A percentile compares a stretch with the other conserved stretches of the same genome.
phyloP scores from a whole-genome alignment of 2,888 invertebrate species.

The Zonitis immaculata region DNA sequence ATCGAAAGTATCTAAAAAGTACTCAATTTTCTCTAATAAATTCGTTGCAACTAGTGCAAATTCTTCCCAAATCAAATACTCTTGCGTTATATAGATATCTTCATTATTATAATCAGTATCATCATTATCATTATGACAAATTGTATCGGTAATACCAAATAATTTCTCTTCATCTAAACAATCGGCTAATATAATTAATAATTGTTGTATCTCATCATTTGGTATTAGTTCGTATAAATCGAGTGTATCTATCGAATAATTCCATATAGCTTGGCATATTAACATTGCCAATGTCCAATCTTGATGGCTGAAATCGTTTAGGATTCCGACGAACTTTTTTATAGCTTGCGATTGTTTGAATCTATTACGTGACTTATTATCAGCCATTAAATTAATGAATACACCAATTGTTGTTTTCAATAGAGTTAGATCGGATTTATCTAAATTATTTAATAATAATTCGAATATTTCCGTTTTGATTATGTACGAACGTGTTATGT shows the following conservation, averaged over 20 bases:
- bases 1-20: conserved; percentile 46
- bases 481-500: conserved; percentile 60
- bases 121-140: conserved; percentile 14
- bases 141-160: conserved; percentile 48
- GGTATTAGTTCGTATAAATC: conserved; percentile 51
- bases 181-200: conserved; percentile 54
- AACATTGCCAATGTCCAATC: conserved; percentile 69
- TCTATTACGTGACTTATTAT: conserved; percentile 53
- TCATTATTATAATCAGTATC: no score
- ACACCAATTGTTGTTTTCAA: conserved; percentile 77
- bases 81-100: conserved; percentile 43
- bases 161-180: conserved; percentile 57
- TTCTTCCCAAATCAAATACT: conserved; percentile 63
- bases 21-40: conserved; percentile 60
- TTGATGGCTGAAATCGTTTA: conserved; percentile 56
- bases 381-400: conserved; percentile 71
- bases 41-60: conserved; percentile 71
- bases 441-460: conserved; percentile 55
- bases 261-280: conserved; percentile 72
- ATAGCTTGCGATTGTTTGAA: conserved; percentile 54
- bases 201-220: conserved; percentile 52
- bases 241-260: conserved; percentile 57
- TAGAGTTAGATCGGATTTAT: conserved; percentile 61
- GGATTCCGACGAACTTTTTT: conserved; percentile 52
- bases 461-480: conserved; percentile 63